Percentiles rank a stretch among this genome's conserved stretches.
phyloP scores from a whole-genome alignment of 1,140 invertebrate species.

The Drosophila nigrodunni region DNA sequence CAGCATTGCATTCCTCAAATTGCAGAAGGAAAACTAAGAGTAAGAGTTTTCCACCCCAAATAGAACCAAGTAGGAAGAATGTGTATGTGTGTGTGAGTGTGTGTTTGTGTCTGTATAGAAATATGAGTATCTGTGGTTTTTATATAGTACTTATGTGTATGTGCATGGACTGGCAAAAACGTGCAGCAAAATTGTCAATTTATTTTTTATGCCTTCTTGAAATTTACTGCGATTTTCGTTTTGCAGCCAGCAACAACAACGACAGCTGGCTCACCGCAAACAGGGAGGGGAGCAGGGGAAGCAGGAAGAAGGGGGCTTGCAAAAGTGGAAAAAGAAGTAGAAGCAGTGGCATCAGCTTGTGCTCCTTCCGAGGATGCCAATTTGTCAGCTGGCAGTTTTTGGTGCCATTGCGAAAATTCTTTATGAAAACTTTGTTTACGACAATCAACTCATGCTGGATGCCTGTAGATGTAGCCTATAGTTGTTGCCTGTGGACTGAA shows the following conservation, averaged over 20 bases:
- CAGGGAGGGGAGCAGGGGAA: neutral
- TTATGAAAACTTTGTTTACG: conserved; percentile 81
- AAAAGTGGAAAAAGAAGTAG: neutral
- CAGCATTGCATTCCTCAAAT: conserved; percentile 55
- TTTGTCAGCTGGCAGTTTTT: conserved; percentile 72
- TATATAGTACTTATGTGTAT: conserved; percentile 1
- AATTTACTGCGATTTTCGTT: conserved; percentile 62
- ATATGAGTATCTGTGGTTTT: conserved; percentile 19
- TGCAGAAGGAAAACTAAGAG: conserved; percentile 59
- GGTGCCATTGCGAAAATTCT: conserved; percentile 64
- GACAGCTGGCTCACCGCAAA: conserved; percentile 15
- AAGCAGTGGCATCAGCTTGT: conserved; percentile 38
- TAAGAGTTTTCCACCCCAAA: conserved; percentile 37
- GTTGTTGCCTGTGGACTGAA: conserved; percentile 5
- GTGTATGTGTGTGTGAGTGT: neutral
- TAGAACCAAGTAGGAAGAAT: conserved; percentile 12
- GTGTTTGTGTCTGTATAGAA: conserved; percentile 8
- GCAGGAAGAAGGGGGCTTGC: no score
- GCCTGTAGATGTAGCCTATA: conserved; percentile 9
- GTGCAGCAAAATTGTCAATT: conserved; percentile 68
- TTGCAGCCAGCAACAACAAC: conserved; percentile 23
- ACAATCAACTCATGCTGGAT: conserved; percentile 62
- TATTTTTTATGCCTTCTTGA: conserved; percentile 74
- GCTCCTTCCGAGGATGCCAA: conserved; percentile 72
- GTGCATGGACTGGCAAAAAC: conserved; percentile 26